Evolutionary conservation across 2,888 invertebrate genomes (phyloP), one percentile per base, ranked within the genome.

Genomic region (Drosophila falleni): DNA sequence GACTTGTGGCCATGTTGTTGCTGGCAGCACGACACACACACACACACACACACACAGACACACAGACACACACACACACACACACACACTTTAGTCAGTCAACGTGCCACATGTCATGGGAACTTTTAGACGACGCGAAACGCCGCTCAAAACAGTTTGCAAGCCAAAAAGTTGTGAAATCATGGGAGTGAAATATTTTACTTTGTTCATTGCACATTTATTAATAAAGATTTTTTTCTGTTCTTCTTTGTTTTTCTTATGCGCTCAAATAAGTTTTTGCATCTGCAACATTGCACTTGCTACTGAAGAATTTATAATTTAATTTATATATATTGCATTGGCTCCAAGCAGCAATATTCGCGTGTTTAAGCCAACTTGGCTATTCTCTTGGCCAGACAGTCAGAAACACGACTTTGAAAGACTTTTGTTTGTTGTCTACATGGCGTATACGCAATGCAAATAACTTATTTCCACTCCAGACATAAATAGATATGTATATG

Each of bases 131-230:
- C 61, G 66, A 59, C 68, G 69, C 73, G 76, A 47, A 63, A 59
- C 61, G 74, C 50, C 58, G 71, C 58, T 65, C 71, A 66, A 55
- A 55, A 66, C 60, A 61, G 64, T 62, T 73, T 70, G 53, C 64
- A 69, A 65, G 55, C 50, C 13, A 42, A 77, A 61, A 84, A 80
- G 67, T 87, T 87, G 81, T 66, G 75, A 85, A 86, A 87, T 79
- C 86, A 85, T 87, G 86, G 82, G 87, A 87, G 87, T 79, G 77
- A 80, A 86, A 79, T 87, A 82, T 77, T 79, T 86, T 77, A 82
- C 87, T 87, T 82, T 81, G 83, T 76, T 81, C 73, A 74, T 71
- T 73, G 82, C 71, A 76, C 72, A 87, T 79, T 74, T 85, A 86
- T 87, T 87, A 87, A 86, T 85, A 87, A 79, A 74, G 71, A 80